Evolutionary conservation across 2,888 invertebrate genomes (phyloP).

Genomic region (Eustalomyia histrio): DNA sequence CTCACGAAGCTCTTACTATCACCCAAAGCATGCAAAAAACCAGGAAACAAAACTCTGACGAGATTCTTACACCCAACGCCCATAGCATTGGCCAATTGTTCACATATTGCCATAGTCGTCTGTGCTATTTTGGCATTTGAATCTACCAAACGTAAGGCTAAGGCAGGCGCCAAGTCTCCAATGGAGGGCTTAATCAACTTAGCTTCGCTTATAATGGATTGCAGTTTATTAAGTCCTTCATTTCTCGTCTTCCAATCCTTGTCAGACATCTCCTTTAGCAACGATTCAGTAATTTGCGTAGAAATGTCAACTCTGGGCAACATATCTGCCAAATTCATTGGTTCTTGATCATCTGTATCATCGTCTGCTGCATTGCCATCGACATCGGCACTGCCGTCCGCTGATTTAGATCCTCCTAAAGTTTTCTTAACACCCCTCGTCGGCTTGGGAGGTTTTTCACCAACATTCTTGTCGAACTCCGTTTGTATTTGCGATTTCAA

Average conservation of each 20-base stretch:
- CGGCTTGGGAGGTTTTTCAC: constrained; percentile 88
- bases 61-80: constrained; percentile 90
- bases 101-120: constrained; percentile 90
- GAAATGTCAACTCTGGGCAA: constrained; percentile 90
- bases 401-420: constrained; percentile 62
- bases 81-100: constrained; percentile 89
- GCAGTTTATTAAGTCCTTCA: constrained; percentile 80
- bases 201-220: constrained; percentile 81
- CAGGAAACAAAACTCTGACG: constrained; percentile 90
- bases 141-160: constrained; percentile 89
- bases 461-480: constrained; percentile 90
- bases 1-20: constrained; percentile 90
- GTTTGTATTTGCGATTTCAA: constrained; percentile 90
- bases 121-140: constrained; percentile 96
- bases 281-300: constrained; percentile 88
- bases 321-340: constrained; percentile 84
- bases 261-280: constrained; percentile 90
- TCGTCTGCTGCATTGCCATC: constrained; percentile 70
- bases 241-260: constrained; percentile 93
- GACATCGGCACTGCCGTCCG: constrained; percentile 56
- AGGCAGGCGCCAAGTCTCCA: constrained; percentile 90
- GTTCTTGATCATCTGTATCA: constrained; percentile 74
- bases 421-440: constrained; percentile 81
- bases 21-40: constrained; percentile 89
- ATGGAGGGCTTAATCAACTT: constrained; percentile 90